Evolutionary conservation across 2,797 vertebrate genomes (phyloP).

Genomic region (Notolepis coatsorum): DNA sequence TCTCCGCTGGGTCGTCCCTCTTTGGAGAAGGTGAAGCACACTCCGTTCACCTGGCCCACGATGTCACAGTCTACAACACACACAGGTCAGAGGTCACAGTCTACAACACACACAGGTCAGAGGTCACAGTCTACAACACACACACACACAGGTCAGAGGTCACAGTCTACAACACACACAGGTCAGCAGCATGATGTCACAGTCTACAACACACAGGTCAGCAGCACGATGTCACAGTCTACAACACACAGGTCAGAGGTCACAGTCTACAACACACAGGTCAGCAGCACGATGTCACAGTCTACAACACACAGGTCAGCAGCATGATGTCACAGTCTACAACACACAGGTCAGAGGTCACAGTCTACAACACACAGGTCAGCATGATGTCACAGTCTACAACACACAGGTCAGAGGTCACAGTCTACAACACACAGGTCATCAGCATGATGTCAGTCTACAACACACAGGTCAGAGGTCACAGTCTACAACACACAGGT

Average conservation of each 20-base stretch:
- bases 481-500: no score
- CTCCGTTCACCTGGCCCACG: conserved; percentile 82
- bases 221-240: neutral
- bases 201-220: neutral
- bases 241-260: neutral
- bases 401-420: neutral
- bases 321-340: neutral
- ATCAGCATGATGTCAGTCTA: neutral
- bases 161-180: neutral
- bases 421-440: neutral
- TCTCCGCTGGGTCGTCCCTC: conserved; percentile 88
- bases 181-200: neutral
- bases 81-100: no score
- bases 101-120: neutral
- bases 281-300: no score
- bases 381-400: no score
- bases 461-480: no score
- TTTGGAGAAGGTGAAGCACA: conserved; percentile 89
- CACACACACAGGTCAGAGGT: no score
- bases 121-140: no score
- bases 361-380: neutral
- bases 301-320: neutral
- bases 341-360: neutral
- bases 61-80: conserved; percentile 83
- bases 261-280: neutral